A percentile compares a stretch with the other conserved stretches of the same genome.
Evolutionary conservation across 2,888 invertebrate species (phyloP).

Genomic region (Mallateleia sp.): DNA sequence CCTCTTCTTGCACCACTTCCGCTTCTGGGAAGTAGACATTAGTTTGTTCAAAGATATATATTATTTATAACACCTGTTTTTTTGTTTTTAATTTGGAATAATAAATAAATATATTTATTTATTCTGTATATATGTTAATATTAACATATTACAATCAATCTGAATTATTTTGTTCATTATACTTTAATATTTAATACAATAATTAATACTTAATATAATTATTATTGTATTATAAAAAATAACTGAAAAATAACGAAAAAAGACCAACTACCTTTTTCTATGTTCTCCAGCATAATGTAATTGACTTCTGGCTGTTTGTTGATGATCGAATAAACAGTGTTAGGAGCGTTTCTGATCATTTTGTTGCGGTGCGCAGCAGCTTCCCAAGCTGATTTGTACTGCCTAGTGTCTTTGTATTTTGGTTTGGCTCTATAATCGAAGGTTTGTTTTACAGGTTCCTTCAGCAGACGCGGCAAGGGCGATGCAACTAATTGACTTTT

Average conservation of each 20-base stretch:
- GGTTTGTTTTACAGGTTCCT: constrained; percentile 39
- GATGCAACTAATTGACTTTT: constrained; percentile 84
- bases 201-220: too few species aligned
- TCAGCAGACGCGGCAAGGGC: constrained; percentile 36
- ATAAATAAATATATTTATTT: too few species aligned
- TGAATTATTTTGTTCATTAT: too few species aligned
- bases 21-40: too few species aligned
- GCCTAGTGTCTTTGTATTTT: constrained; percentile 53
- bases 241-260: constrained; percentile 6
- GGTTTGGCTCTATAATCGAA: constrained; percentile 31
- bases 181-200: too few species aligned
- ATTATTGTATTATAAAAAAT: too few species aligned
- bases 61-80: too few species aligned
- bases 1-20: constrained; percentile 73
- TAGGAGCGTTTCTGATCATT: constrained; percentile 16
- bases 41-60: too few species aligned
- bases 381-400: constrained; percentile 49
- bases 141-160: too few species aligned
- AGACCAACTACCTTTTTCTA: constrained; percentile 44
- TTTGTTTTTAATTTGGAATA: too few species aligned
- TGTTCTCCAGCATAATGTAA: constrained; percentile 56
- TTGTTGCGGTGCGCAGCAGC: constrained; percentile 2
- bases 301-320: constrained; percentile 56
- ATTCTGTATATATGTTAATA: too few species aligned
- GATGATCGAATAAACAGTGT: constrained; percentile 45